Conservation (phyloP, 2,113 vertebrate genomes). For the Phainopepla nitens region DNA sequence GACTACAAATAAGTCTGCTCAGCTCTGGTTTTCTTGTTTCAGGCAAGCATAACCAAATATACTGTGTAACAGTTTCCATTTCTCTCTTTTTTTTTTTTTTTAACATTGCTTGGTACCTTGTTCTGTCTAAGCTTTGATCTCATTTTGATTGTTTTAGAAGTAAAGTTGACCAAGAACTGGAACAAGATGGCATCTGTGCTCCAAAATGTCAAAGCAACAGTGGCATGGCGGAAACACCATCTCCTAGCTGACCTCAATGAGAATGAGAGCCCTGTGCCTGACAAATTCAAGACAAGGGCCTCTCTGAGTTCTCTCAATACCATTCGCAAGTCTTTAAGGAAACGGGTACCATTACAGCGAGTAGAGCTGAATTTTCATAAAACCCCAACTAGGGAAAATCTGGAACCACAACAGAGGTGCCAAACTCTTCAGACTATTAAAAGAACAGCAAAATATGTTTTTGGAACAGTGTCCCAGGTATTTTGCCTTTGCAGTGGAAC, state of each 20-base stretch:
- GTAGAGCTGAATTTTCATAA: constrained; percentile 74
- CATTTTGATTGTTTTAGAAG: background rate
- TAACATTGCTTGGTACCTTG: background rate
- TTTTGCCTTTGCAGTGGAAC: background rate
- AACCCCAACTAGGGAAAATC: constrained; percentile 73
- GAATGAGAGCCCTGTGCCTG: constrained; percentile 66
- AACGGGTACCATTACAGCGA: constrained; percentile 77
- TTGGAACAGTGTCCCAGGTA: constrained; percentile 85
- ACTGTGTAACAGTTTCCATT: background rate
- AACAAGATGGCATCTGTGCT: constrained; percentile 72
- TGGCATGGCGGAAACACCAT: constrained; percentile 76
- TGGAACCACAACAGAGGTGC: constrained; percentile 69
- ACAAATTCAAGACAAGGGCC: constrained; percentile 71
- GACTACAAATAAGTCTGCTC: background rate
- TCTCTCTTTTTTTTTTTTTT: background rate
- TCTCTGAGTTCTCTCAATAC: constrained; percentile 76
- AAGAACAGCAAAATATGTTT: constrained; percentile 78
- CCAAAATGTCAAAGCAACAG: constrained; percentile 65
- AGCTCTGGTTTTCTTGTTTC: background rate
- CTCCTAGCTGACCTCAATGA: constrained; percentile 76
- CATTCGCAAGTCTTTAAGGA: constrained; percentile 82
- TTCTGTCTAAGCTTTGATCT: background rate
- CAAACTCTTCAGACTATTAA: constrained; percentile 70
- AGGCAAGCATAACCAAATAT: background rate
- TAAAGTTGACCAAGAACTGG: background rate